phyloP scores from a whole-genome alignment of 2,113 vertebrate genomes.

The Clarias gariepinus region DNA sequence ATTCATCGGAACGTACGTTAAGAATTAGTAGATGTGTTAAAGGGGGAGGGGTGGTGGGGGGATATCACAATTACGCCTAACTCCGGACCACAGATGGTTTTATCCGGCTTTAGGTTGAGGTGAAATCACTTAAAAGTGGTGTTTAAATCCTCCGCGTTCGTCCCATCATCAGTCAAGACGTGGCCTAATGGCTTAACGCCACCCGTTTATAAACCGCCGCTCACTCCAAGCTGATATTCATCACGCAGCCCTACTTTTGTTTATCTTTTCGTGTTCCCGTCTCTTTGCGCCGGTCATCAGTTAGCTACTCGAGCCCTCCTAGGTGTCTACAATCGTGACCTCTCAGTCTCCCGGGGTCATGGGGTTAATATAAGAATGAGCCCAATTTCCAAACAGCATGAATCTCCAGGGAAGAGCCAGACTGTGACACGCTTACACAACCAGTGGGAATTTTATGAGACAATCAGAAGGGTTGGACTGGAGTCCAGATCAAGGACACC shows the following conservation, averaged over 20 bases:
- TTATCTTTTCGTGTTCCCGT: slow-evolving; percentile 53
- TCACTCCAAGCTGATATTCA: slow-evolving; percentile 45
- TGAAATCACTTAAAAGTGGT: not conserved
- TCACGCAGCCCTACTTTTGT: slow-evolving; percentile 48
- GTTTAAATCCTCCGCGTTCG: not conserved
- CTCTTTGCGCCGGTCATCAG: slow-evolving; percentile 52
- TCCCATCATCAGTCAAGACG: slow-evolving; percentile 41
- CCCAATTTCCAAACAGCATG: slow-evolving; percentile 56
- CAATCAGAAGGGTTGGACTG: not conserved
- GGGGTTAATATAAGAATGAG: slow-evolving; percentile 63
- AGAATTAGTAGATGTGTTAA: slow-evolving; percentile 6
- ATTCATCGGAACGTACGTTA: not conserved
- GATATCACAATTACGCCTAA: not conserved
- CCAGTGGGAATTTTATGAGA: not conserved
- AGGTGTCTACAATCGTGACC: slow-evolving; percentile 34
- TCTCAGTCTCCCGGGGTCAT: slow-evolving; percentile 35
- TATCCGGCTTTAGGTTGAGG: not conserved
- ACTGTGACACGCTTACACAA: not conserved
- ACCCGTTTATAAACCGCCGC: slow-evolving; percentile 41
- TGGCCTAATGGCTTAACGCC: slow-evolving; percentile 42
- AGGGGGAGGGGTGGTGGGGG: too few species aligned
- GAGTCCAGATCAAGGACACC: not conserved
- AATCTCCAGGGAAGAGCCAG: slow-evolving; percentile 39
- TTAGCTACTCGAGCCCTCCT: slow-evolving; percentile 47
- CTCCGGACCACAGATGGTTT: not conserved